Conservation (phyloP, 2,888 invertebrate species). For the Dorcus parallelipipedus region DNA sequence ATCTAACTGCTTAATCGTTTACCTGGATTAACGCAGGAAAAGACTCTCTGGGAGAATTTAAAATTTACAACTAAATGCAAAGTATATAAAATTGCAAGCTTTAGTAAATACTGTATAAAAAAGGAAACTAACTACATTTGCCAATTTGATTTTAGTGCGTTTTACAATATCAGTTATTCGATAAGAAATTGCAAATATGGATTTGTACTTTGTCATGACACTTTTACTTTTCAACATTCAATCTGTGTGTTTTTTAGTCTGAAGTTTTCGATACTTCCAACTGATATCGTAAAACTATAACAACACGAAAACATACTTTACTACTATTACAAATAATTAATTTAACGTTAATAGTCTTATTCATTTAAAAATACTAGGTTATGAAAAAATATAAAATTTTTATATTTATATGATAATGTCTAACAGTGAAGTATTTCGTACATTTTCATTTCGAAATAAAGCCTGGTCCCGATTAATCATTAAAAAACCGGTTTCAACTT, state of each 20-base stretch:
- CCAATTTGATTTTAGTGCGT: conserved; percentile 4
- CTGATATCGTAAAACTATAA: conserved; percentile 6
- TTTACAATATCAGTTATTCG: conserved; percentile 19
- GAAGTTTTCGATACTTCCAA: background rate
- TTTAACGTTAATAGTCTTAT: conserved; percentile 2
- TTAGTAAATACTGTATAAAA: conserved; percentile 31
- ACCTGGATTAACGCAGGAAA: background rate
- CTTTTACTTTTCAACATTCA: conserved; percentile 8
- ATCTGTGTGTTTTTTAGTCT: conserved; percentile 4
- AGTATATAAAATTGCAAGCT: conserved; percentile 30
- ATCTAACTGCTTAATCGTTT: conserved; percentile 1
- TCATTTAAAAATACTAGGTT: conserved; percentile 2
- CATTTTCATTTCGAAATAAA: conserved; percentile 7
- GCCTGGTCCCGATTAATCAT: conserved; percentile 5
- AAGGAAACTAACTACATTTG: conserved; percentile 18
- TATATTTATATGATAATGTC: conserved; percentile 5
- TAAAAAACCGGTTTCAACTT: background rate
- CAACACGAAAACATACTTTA: background rate
- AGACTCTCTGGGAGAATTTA: conserved; percentile 1
- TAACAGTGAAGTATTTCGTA: conserved; percentile 19
- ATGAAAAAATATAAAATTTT: conserved; percentile 16
- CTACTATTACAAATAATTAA: background rate
- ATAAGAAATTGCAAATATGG: conserved; percentile 14
- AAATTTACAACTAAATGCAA: conserved; percentile 18
- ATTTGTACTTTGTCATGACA: conserved; percentile 10